phyloP scores from a whole-genome alignment of 2,797 vertebrate genomes.

The Rousettus madagascariensis region DNA sequence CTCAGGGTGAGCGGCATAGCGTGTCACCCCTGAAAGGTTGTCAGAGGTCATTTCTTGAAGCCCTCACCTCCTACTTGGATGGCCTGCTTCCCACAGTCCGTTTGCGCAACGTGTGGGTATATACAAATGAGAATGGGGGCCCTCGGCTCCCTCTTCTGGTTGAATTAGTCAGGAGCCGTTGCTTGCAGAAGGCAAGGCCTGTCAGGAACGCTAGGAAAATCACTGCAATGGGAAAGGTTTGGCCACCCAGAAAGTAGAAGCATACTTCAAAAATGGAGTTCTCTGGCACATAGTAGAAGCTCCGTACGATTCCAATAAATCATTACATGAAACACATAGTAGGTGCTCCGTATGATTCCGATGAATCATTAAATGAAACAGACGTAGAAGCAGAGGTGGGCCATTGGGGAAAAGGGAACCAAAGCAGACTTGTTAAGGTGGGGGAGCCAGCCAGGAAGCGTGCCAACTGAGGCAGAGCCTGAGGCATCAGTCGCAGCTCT shows the following conservation, averaged over 20 bases:
- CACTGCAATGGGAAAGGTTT: neutral
- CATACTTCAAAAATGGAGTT: neutral
- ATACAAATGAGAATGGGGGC: neutral
- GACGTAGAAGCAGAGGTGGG: neutral
- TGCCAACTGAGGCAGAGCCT: neutral
- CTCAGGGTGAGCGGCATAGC: neutral
- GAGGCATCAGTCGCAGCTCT: neutral
- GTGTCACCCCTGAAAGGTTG: neutral
- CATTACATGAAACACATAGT: neutral
- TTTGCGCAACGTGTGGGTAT: neutral
- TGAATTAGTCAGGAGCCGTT: neutral
- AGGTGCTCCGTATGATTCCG: neutral
- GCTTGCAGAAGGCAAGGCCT: neutral
- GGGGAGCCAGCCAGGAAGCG: neutral
- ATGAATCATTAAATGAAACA: neutral
- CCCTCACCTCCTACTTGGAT: neutral
- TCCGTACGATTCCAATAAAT: neutral
- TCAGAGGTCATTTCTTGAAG: neutral
- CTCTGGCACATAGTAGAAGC: neutral
- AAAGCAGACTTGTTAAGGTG: neutral
- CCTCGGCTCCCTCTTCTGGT: slow-evolving; percentile 62
- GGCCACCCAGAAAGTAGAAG: neutral
- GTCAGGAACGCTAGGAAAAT: neutral
- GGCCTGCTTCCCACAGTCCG: no score
- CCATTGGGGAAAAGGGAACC: neutral